Base-by-base conservation (phyloP, 2,797 vertebrate genomes). In the Manis javanica region DNA sequence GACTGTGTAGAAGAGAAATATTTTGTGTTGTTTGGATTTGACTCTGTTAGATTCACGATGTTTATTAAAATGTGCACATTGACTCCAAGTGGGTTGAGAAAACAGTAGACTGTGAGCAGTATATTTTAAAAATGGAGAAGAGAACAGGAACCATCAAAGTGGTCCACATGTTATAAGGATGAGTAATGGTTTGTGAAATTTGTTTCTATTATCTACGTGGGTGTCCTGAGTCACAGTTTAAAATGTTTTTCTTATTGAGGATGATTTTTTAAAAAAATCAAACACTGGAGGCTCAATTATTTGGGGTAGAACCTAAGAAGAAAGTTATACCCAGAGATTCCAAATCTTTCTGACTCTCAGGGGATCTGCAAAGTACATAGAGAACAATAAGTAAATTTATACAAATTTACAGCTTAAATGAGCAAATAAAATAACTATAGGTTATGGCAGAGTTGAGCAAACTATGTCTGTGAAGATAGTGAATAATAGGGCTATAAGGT, bases 141-240 rank as follows among this genome's bases (percentile, higher is more conserved):
- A 91, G 49, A 79, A 42, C 3, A 49, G 84, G 81, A 81, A 34
- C 21, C 24, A 19, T 61, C 46, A 37, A 78, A 78, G 26, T 24
- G 23, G 69, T 31, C 51, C 57, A 57, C 42, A 46, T 7, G 10
- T 42, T 57, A 13, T 71, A 39, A 90, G 59, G 34, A 46, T 83
- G 75, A 86, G 34, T 64, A 64, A 82, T 57, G 42, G 57, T 84
- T 90, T 64, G 53, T 53, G 34, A 64, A 77, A 42, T 71, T n/a
- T 89, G 55, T 83, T 74, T 95, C 51, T 85, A 2, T 92, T 71
- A 92, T 31, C 49, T 53, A n/a, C 18, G 16, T 92, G 79, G 37
- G 75, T 69, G 37, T 49, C 42, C 63, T 13, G 14, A 86, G 53
- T 71, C 74, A 59, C 15, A 71, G 0, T 26, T 39, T 69, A 87